phyloP scores from a whole-genome alignment of 2,797 vertebrate species.

The Brotogeris chrysoptera region DNA sequence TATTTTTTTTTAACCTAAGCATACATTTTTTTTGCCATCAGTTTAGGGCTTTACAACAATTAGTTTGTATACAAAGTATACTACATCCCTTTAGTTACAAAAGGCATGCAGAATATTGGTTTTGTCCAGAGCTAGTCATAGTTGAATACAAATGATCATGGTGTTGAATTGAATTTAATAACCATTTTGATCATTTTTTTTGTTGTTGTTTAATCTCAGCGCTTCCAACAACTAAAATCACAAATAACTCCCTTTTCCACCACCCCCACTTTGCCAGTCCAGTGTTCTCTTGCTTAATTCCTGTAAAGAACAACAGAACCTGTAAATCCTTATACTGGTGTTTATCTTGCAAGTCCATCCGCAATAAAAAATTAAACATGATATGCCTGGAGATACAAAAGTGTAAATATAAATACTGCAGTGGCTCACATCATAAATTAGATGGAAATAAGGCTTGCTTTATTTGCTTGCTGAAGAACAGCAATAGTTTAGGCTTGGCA shows the following conservation, averaged over 20 bases:
- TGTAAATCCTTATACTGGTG: neutral
- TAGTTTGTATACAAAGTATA: neutral
- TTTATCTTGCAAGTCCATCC: neutral
- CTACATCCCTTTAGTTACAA: neutral
- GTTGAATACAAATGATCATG: neutral
- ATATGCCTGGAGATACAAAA: neutral
- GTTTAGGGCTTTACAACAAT: neutral
- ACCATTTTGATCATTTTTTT: neutral
- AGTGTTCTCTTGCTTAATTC: neutral
- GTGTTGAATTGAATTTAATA: neutral
- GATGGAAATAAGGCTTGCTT: neutral
- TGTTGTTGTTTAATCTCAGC: neutral
- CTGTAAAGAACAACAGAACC: neutral
- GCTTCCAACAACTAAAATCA: neutral
- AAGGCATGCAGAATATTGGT: neutral
- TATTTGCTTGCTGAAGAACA: neutral
- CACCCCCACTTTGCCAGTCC: neutral
- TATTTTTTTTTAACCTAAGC: neutral
- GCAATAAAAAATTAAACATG: neutral
- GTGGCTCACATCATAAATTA: neutral
- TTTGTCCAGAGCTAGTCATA: neutral
- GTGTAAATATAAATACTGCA: constrained; percentile 6
- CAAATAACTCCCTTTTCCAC: neutral
- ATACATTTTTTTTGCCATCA: neutral
- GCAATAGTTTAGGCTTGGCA: neutral